Conservation (phyloP, 2,888 invertebrate species). For the Campopleginae sp. region DNA sequence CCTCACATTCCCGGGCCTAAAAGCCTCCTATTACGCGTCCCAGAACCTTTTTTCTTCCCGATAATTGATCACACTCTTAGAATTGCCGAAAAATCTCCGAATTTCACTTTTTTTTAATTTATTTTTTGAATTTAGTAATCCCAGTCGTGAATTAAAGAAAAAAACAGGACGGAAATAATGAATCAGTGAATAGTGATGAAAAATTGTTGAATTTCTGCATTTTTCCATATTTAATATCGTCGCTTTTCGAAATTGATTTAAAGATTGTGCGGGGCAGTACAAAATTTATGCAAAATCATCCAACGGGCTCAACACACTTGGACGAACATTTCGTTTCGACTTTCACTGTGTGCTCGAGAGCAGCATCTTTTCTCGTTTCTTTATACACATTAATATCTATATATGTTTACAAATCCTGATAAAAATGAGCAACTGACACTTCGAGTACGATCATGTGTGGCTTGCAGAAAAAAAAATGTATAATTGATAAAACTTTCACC, state of each 20-base stretch:
- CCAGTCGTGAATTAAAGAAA: background rate
- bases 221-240: constrained; percentile 8
- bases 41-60: background rate
- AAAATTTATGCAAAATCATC: constrained; percentile 44
- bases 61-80: background rate
- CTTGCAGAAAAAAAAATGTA: constrained; percentile 60
- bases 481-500: constrained; percentile 79
- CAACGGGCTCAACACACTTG: constrained; percentile 38
- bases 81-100: background rate
- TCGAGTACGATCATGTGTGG: constrained; percentile 67
- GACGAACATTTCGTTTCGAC: constrained; percentile 67
- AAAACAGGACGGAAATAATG: background rate
- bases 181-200: background rate
- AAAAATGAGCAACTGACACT: constrained; percentile 44
- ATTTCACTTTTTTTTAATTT: too few species aligned
- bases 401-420: constrained; percentile 15
- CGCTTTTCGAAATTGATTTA: background rate
- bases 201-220: background rate
- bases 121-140: too few species aligned
- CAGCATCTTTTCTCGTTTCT: constrained; percentile 72
- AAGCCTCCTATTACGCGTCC: background rate
- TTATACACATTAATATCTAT: background rate
- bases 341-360: constrained; percentile 79
- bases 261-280: background rate
- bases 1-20: background rate